phyloP scores from a whole-genome alignment of 2,113 vertebrate species.

The Caracal caracal region DNA sequence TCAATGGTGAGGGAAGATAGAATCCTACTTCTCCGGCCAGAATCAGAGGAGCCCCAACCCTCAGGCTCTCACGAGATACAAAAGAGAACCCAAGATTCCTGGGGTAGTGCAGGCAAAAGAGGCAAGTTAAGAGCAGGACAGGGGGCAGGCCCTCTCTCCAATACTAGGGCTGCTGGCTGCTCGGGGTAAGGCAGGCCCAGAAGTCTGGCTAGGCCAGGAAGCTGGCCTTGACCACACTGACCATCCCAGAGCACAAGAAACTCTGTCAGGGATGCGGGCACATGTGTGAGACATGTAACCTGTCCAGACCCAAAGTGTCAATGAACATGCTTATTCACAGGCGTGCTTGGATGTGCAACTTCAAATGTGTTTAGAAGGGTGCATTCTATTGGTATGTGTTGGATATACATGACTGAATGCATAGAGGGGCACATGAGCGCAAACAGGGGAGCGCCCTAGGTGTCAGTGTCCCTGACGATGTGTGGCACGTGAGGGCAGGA shows the following conservation, averaged over 20 bases:
- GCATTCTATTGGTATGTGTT: not conserved
- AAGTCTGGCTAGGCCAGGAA: not conserved
- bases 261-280: not conserved
- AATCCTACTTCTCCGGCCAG: not conserved
- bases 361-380: not conserved
- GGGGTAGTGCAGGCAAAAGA: not conserved
- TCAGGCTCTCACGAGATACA: not conserved
- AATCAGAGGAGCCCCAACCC: not conserved
- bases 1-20: not conserved
- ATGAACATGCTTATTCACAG: not conserved
- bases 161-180: not conserved
- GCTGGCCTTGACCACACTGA: not conserved
- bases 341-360: not conserved
- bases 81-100: not conserved
- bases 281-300: not conserved
- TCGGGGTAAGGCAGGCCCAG: not conserved
- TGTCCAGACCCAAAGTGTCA: not conserved
- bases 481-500: not conserved
- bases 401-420: not conserved
- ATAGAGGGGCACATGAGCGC: not conserved
- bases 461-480: not conserved
- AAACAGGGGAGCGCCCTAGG: fast-evolving
- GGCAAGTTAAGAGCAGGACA: not conserved
- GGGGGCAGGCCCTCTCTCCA: not conserved
- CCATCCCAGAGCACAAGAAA: not conserved